Evolutionary conservation across 1,140 invertebrate genomes (phyloP).

Genomic region (Sesamia nonagrioides): DNA sequence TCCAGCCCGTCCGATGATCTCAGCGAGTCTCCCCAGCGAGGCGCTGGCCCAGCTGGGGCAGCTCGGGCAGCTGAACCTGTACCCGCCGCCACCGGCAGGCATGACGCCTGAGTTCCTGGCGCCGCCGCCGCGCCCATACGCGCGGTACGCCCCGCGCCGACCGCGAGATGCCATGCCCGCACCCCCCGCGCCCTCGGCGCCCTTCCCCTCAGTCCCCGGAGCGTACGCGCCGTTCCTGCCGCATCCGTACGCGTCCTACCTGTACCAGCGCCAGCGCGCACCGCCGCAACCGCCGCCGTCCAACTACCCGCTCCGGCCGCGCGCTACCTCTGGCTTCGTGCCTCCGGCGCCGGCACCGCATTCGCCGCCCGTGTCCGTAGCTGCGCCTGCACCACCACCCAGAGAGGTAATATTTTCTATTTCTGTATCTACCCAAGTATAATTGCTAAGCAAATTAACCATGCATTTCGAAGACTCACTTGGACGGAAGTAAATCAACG

Average conservation of each 20-base stretch:
- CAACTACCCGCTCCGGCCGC: conserved; percentile 71
- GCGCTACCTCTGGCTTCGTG: conserved; percentile 77
- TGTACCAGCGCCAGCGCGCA: conserved; percentile 68
- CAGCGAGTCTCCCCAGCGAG: conserved; percentile 86
- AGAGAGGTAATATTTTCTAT: conserved; percentile 71
- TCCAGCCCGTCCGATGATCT: conserved; percentile 86
- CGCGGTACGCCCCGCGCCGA: conserved; percentile 76
- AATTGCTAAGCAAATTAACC: background rate
- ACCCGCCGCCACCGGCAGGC: conserved; percentile 73
- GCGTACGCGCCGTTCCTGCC: conserved; percentile 75
- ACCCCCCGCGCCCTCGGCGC: conserved; percentile 64
- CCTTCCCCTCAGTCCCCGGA: conserved; percentile 74
- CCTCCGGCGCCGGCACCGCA: conserved; percentile 76
- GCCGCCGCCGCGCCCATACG: conserved; percentile 83
- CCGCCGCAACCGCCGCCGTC: conserved; percentile 66
- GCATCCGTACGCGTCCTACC: conserved; percentile 73
- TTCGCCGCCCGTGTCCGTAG: conserved; percentile 72
- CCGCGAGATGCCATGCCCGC: conserved; percentile 64
- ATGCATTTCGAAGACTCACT: too few relatives aligned
- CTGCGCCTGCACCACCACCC: conserved; percentile 69
- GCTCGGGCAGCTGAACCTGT: conserved; percentile 77
- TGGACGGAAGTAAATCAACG: too few relatives aligned
- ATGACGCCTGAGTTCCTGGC: conserved; percentile 86
- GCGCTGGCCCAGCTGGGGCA: conserved; percentile 84
- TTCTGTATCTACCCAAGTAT: background rate